Conservation (phyloP, 2,888 invertebrate species). For the Protophormia terraenovae region DNA sequence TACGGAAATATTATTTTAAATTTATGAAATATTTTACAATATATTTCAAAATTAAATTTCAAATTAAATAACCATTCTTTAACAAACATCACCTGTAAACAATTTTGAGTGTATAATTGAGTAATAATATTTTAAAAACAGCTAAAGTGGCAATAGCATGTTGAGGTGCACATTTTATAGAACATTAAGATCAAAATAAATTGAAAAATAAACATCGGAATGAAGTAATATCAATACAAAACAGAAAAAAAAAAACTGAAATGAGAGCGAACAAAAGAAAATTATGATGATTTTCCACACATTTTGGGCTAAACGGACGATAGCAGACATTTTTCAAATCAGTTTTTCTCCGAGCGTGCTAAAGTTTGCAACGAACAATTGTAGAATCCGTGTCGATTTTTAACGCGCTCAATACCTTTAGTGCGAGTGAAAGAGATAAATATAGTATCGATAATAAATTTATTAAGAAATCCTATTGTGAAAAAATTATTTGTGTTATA, state of each 20-base stretch:
- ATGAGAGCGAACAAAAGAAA: slow-evolving; percentile 38
- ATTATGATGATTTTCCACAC: slow-evolving; percentile 13
- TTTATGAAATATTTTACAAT: too few species aligned
- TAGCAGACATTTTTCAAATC: slow-evolving; percentile 73
- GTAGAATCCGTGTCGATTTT: slow-evolving; percentile 52
- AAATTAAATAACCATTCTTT: too few species aligned
- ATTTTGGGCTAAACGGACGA: slow-evolving; percentile 69
- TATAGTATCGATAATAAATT: slow-evolving; percentile 68
- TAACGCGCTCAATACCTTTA: slow-evolving; percentile 65
- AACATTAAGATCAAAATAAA: slow-evolving; percentile 4
- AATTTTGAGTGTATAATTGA: not conserved
- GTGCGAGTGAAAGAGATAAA: slow-evolving; percentile 76
- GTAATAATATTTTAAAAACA: not conserved
- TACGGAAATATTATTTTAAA: too few species aligned
- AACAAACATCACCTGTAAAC: not conserved
- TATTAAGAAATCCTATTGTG: slow-evolving; percentile 58
- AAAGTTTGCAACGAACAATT: slow-evolving; percentile 63
- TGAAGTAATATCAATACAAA: not conserved
- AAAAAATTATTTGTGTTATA: slow-evolving; percentile 45
- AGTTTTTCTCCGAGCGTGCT: slow-evolving; percentile 73
- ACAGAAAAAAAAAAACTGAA: not conserved
- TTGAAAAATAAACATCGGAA: not conserved
- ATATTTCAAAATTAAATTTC: too few species aligned
- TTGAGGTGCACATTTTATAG: not conserved
- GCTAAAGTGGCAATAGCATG: not conserved